Evolutionary conservation across 2,797 vertebrate species (phyloP), one percentile per base, ranked within the genome.

Genomic region (Manis crassicaudata): DNA sequence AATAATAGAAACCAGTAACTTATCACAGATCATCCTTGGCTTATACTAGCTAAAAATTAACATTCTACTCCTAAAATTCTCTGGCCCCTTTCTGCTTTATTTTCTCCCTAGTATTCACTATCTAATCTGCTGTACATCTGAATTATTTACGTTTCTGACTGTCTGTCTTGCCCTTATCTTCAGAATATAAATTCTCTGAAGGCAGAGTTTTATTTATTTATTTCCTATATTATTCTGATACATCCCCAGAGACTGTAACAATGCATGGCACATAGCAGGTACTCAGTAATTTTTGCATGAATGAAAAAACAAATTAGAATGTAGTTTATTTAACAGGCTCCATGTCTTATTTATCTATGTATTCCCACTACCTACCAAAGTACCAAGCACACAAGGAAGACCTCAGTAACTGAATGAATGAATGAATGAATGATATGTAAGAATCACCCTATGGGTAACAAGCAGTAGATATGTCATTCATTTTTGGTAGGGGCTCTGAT

Each of bases 211-310:
- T 73, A 73, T 40, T 18, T 0, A 3, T 2, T 52, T 9, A 4
- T 37, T 80, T 40, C 40, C 14, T 37, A 46, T 84, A 72, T 84
- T 86, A 84, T 32, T 88, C 65, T 8, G 2, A 65, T 72, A 72
- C 58, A 91, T 79, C 50, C 23, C 40, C 40, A 77, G 32, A 72
- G 72, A 2, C 29, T 72, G 50, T 27, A 88, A 82, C 17, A 90
- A 62, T 72, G 4, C 12, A 75, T 50, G 12, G 25, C 25, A 88
- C 43, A 62, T 1, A 67, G 11, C 16, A 67, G 58, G 13, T 86
- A 73, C 18, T 91, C 32, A 72, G 2, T 43, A 96, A 37, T 87
- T 93, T 90, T 23, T 95, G 40, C 43, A 67, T 87, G 43, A 88
- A 50, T 52, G 35, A 46, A 88, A n/a, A 90, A 89, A 73, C 20